Base-by-base conservation (phyloP, 2,797 vertebrate genomes). In the Aldrovandia affinis region DNA sequence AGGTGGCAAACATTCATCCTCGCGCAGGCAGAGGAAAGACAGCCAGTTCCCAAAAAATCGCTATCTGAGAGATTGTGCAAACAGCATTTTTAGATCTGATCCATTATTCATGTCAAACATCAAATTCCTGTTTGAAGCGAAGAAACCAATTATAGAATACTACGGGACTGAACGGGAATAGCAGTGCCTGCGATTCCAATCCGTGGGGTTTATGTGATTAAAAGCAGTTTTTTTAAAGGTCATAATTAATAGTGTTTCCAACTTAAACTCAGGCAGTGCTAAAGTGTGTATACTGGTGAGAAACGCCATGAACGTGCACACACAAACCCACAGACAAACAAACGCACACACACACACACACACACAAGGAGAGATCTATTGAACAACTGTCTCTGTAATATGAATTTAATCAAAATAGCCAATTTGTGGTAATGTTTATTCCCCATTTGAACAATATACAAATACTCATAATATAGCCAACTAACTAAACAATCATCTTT, bases 71-170 rank as follows among this genome's bases (percentile, higher is more conserved):
- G 78, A 80, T 55, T 52, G 47, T 80, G 78, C 28, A 80, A 33
- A 52, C 47, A 80, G 20, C 78, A 80, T 57, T 55, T 80, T 25
- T 78, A 7, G 36, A 78, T 52, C 75, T 80, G 78, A 52, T 80
- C 52, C 47, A 80, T 80, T 80, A 80, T 80, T 80, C 78, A 80
- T 80, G 78, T 80, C 28, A 80, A 80, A 80, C 78, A 80, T 55
- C 30, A 80, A n/a, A 55, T 55, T 55, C 20, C 33, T 47, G n/a
- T 80, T 80, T 80, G 78, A 80, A 80, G 78, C 20, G 28, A 54
- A 80, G 78, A 80, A 52, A 80, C 78, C 78, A 52, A 80, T 80
- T 80, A 80, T 55, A n/a, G 47, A 80, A 80, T 80, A 80, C 47
- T 80, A 15, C 28, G 33, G 50, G 33, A n/a, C 52, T 80, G 73